Base-by-base conservation (phyloP, 1,140 invertebrate species). In the Sipha flava region DNA sequence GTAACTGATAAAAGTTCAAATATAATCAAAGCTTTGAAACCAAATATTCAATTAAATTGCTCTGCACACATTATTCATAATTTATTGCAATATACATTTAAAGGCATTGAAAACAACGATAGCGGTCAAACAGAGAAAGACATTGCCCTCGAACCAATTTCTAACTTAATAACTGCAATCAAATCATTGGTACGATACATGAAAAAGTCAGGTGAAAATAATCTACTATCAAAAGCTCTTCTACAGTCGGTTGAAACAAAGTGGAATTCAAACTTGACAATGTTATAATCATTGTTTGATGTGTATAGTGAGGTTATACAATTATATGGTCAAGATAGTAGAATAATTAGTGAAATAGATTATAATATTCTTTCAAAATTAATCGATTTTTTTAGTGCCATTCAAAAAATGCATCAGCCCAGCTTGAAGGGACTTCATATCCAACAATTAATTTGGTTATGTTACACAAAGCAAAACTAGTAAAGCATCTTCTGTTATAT, bases 161-260 rank as follows among this genome's bases (percentile, higher is more conserved):
- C n/a, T n/a, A n/a, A n/a, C n/a, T n/a, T n/a, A n/a, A n/a, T n/a
- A n/a, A n/a, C n/a, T n/a, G 37, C 37, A 10, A 40, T 10, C 37
- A 70, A 70, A 70, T 26, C 18, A 43, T 70, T 70, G 23, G 37
- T 70, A 47, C 26, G 43, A 70, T 70, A 70, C n/a, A 43, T 70
- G 43, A 70, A 70, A n/a, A 40, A 47, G 23, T 70, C 66, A 14
- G 66, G 66, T 43, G 26, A 40, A 43, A 70, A 40, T 70, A 40
- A 70, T 23, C 23, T 70, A 70, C n/a, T 43, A 14, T 40, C 34
- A 21, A 70, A 40, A 70, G 40, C 66, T 43, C 10, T 70, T 26
- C 34, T 23, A n/a, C 66, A 70, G 34, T 40, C n/a, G n/a, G 34
- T 40, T 23, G 34, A 40, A 14, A 70, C 66, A 21, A 70, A n/a